Conservation (phyloP, 2,113 vertebrate genomes). For the Octodon degus region DNA sequence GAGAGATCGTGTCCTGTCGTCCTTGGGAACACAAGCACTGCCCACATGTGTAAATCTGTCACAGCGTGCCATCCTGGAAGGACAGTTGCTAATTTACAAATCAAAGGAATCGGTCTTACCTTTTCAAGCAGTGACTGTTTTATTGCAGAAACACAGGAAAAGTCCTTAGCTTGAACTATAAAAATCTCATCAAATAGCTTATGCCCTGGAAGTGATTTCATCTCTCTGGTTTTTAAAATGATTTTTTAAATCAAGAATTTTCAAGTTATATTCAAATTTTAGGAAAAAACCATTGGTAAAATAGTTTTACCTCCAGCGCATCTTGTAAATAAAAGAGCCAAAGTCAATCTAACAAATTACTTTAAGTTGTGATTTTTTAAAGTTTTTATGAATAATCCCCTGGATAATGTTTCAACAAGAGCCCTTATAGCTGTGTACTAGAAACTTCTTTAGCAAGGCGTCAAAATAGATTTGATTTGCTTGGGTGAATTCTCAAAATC, state of each 20-base stretch:
- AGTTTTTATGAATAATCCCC: neutral
- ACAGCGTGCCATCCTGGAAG: neutral
- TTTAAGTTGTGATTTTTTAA: neutral
- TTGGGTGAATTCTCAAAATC: neutral
- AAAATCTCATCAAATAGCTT: constrained; percentile 16
- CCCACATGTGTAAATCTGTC: constrained; percentile 55
- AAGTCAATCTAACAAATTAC: neutral
- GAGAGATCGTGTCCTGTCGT: constrained; percentile 54
- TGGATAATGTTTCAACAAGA: neutral
- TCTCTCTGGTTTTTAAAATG: neutral
- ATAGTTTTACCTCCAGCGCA: neutral
- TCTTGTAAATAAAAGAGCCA: neutral
- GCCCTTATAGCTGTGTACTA: neutral
- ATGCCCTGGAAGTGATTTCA: neutral
- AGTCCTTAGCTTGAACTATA: constrained; percentile 13
- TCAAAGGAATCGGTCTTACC: constrained; percentile 54
- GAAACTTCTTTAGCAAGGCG: neutral
- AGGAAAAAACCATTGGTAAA: neutral
- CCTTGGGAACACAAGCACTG: constrained; percentile 53
- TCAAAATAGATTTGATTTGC: neutral
- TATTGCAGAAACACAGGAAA: neutral
- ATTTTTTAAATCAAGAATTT: neutral
- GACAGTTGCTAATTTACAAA: constrained; percentile 60
- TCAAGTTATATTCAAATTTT: neutral
- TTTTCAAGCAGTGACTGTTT: constrained; percentile 59